Percentiles rank a stretch among this genome's conserved stretches.
phyloP scores from a whole-genome alignment of 2,113 vertebrate genomes.

The Nothoprocta pentlandii region DNA sequence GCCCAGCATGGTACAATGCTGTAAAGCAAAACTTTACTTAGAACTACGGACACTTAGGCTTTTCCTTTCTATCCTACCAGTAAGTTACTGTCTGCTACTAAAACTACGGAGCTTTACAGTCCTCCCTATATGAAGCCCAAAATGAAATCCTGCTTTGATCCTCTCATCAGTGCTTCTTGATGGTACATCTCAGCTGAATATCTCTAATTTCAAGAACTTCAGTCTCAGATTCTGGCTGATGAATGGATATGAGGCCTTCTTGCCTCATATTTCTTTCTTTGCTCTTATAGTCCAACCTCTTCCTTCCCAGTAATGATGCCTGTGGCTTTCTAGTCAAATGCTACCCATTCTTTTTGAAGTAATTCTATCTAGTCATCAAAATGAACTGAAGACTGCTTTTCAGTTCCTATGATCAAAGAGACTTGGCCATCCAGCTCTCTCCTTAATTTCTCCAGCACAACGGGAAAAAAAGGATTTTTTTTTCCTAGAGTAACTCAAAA shows the following conservation, averaged over 20 bases:
- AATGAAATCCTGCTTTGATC: neutral
- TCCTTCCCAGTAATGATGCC: neutral
- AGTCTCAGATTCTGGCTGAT: neutral
- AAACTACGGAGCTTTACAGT: neutral
- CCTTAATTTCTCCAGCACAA: neutral
- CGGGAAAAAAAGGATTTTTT: neutral
- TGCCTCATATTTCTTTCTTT: neutral
- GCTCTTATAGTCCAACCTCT: rapidly evolving
- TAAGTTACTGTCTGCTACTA: neutral
- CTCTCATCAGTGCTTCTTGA: neutral
- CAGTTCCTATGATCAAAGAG: neutral
- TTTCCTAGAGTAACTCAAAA: neutral
- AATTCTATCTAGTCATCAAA: neutral
- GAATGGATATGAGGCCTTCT: neutral
- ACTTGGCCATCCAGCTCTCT: neutral
- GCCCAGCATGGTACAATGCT: neutral
- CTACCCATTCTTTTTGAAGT: neutral
- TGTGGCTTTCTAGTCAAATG: neutral
- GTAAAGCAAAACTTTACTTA: neutral
- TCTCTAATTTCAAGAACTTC: neutral
- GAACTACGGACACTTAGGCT: neutral
- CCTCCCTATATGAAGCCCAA: neutral
- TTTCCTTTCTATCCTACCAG: neutral
- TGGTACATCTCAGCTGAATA: neutral
- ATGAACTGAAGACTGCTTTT: neutral